Percentiles rank a stretch among this genome's conserved stretches.
These are phyloP conservation scores for Drosophila nr. perissopoda DNA, from an alignment of 2,888 invertebrate species.

Conservation along the genomic window DNA sequence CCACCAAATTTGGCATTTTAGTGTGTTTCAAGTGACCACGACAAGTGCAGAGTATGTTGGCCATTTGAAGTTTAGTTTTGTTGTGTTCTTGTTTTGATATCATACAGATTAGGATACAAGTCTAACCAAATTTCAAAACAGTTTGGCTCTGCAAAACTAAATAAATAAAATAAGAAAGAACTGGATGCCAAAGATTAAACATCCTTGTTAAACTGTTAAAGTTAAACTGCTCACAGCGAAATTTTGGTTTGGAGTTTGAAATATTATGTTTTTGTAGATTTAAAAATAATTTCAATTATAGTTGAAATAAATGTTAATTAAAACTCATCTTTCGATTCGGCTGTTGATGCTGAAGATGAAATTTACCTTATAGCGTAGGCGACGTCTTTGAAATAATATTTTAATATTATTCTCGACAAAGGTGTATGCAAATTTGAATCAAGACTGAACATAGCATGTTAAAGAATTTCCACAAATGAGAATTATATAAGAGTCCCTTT, in stretches of 20 bases:
- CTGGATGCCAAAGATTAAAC: neutral
- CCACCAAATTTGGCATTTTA: slow-evolving; percentile 44
- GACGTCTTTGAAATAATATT: too few species aligned
- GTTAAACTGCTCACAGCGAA: neutral
- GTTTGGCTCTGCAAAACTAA: neutral
- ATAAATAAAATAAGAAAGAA: neutral
- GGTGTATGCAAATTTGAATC: neutral
- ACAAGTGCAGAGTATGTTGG: slow-evolving; percentile 7
- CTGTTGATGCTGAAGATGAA: too few species aligned
- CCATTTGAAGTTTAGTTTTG: slow-evolving; percentile 2
- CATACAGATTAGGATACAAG: slow-evolving; percentile 10
- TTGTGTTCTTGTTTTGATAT: neutral
- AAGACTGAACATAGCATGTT: neutral
- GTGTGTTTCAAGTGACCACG: slow-evolving; percentile 48
- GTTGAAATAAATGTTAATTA: too few species aligned
- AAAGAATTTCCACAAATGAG: neutral
- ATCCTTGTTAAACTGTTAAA: neutral
- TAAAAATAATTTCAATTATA: too few species aligned
- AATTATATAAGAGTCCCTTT: fast-evolving
- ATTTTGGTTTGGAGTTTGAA: neutral
- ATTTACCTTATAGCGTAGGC: too few species aligned
- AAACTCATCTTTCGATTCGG: too few species aligned
- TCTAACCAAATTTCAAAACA: slow-evolving; percentile 21
- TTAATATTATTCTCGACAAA: too few species aligned
- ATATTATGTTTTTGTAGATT: too few species aligned